Conservation (phyloP, 53 echinoderm and acorn worm genomes). For the Stichopus horrens region DNA sequence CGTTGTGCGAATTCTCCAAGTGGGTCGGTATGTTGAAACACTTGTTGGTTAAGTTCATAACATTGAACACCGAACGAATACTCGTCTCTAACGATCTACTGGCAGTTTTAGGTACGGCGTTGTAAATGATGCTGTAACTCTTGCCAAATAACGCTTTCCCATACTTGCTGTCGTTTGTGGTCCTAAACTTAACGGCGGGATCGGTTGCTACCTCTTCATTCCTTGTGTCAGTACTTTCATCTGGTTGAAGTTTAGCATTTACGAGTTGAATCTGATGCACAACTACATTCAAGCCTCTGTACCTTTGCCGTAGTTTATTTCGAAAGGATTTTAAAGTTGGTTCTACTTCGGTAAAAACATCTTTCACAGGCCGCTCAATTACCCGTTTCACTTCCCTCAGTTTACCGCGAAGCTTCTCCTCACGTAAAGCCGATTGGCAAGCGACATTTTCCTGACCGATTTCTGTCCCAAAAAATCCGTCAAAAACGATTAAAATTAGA, state of each 20-base stretch:
- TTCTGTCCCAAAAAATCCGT: slow-evolving; percentile 1
- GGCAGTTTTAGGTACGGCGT: slow-evolving; percentile 18
- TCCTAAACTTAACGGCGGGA: not conserved
- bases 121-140: not conserved
- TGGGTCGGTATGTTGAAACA: slow-evolving; percentile 5
- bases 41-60: not conserved
- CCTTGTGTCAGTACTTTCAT: not conserved
- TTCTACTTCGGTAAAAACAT: not conserved
- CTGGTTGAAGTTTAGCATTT: not conserved
- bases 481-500: not conserved
- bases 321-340: not conserved
- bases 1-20: not conserved
- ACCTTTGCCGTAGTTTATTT: not conserved
- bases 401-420: not conserved
- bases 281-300: not conserved
- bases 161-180: not conserved
- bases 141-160: slow-evolving; percentile 6
- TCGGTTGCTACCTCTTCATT: not conserved
- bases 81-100: not conserved
- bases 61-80: not conserved
- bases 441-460: slow-evolving; percentile 8
- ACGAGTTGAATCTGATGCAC: not conserved
- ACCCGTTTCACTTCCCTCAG: not conserved
- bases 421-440: not conserved
- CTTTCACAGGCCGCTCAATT: not conserved